These are phyloP conservation scores for Harlomillsia oculata DNA, from an alignment of 1,140 invertebrate genomes.

Conservation along the genomic window DNA sequence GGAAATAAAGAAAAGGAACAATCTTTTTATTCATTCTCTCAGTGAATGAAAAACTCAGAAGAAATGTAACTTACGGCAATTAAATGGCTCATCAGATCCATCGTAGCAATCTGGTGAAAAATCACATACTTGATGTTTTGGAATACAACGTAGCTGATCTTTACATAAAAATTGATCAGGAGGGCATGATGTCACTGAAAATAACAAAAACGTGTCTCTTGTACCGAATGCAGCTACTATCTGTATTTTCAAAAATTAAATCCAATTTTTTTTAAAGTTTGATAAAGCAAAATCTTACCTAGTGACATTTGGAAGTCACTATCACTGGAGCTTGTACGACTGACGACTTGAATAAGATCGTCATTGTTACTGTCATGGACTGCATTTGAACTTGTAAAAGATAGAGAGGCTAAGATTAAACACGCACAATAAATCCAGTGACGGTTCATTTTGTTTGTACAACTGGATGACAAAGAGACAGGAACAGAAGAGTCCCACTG, in stretches of 20 bases:
- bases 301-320: background rate
- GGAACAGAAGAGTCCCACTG: no score
- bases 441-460: no score
- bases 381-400: no score
- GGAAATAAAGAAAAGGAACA: background rate
- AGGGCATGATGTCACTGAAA: slow-evolving; percentile 17
- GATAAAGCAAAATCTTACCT: background rate
- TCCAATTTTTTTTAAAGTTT: background rate
- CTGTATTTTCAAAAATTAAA: no score
- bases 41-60: background rate
- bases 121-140: slow-evolving; percentile 45
- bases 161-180: slow-evolving; percentile 30
- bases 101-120: slow-evolving; percentile 43
- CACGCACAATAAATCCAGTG: no score
- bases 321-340: no score
- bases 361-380: no score
- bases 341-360: no score
- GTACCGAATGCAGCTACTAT: no score
- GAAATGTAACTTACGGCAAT: slow-evolving; percentile 20
- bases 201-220: no score
- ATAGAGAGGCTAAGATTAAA: no score
- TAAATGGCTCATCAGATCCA: slow-evolving; percentile 40
- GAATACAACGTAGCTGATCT: slow-evolving; percentile 43
- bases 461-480: no score
- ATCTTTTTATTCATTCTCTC: background rate